Conservation (phyloP, 2,888 invertebrate species). For the Cryptosula pallasiana region DNA sequence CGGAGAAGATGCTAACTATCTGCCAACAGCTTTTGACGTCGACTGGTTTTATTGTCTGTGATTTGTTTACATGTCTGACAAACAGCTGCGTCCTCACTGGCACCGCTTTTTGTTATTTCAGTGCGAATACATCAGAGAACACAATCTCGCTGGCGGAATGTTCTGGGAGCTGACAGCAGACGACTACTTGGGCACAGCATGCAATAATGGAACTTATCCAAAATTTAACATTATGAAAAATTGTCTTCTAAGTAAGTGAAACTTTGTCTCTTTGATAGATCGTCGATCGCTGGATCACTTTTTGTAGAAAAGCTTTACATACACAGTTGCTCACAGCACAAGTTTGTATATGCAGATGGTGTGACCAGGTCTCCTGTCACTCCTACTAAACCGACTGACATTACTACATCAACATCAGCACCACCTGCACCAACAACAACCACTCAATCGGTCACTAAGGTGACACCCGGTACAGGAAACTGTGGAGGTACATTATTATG, state of each 20-base stretch:
- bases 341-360: too few species aligned
- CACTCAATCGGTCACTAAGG: neutral
- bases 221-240: neutral
- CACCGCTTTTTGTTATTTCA: too few species aligned
- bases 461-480: slow-evolving; percentile 4
- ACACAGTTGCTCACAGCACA: too few species aligned
- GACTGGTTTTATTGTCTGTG: too few species aligned
- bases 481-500: slow-evolving; percentile 23
- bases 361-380: neutral
- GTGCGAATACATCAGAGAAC: slow-evolving; percentile 84
- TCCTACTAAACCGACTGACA: neutral
- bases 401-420: neutral
- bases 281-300: too few species aligned
- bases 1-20: too few species aligned
- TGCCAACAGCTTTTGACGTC: too few species aligned
- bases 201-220: neutral
- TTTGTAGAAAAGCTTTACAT: too few species aligned
- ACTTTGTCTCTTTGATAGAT: neutral
- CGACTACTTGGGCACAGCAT: slow-evolving; percentile 28
- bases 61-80: too few species aligned
- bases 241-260: slow-evolving; percentile 6
- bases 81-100: too few species aligned
- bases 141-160: slow-evolving; percentile 86
- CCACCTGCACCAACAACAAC: neutral
- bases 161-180: slow-evolving; percentile 63